Conservation (phyloP, 2,888 invertebrate genomes). For the Agriopis leucophaearia region DNA sequence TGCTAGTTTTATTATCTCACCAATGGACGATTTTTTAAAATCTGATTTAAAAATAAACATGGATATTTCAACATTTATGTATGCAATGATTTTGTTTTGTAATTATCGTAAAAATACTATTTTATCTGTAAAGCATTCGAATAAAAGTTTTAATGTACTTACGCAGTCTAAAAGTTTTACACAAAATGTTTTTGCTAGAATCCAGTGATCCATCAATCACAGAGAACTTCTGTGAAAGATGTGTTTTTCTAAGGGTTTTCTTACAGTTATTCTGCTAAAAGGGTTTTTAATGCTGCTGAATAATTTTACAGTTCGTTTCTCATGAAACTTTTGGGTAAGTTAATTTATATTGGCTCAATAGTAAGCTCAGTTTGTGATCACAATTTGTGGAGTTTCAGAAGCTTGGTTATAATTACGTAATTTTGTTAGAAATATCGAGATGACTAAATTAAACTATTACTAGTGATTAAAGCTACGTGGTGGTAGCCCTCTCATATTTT, state of each 20-base stretch:
- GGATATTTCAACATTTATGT: neutral
- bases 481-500: no score
- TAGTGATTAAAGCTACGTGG: no score
- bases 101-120: neutral
- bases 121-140: conserved; percentile 6
- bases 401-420: neutral
- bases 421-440: neutral
- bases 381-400: conserved; percentile 8
- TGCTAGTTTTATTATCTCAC: no score
- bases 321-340: conserved; percentile 11
- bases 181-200: conserved; percentile 30
- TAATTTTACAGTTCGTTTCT: conserved; percentile 31
- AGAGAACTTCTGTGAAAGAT: conserved; percentile 37
- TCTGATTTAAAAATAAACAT: neutral
- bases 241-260: conserved; percentile 35
- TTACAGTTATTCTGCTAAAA: conserved; percentile 26
- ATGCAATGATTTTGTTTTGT: neutral
- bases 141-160: conserved; percentile 9
- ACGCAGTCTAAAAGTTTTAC: conserved; percentile 16
- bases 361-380: conserved; percentile 5
- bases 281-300: conserved; percentile 35
- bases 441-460: no score
- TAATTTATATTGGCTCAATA: conserved; percentile 15
- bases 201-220: conserved; percentile 45
- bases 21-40: no score